Percentiles rank a stretch among this genome's conserved stretches.
Evolutionary conservation across 1,140 invertebrate genomes (phyloP).

Genomic region (Drosophila sp.): DNA sequence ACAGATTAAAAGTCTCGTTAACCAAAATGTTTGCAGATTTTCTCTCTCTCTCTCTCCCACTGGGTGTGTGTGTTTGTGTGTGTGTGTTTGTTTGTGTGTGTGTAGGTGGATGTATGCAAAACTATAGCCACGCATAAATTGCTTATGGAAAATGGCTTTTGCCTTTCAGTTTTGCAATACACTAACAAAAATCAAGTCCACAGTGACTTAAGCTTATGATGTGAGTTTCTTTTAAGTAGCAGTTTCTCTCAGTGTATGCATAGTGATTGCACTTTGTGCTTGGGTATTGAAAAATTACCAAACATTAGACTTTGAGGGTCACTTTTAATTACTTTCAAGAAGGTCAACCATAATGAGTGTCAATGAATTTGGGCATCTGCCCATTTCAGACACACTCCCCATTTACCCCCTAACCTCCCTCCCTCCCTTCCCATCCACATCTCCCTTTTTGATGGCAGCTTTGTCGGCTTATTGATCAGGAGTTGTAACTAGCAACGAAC

Average conservation of each 20-base stretch:
- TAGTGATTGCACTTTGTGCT: constrained; percentile 1
- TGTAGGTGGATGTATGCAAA: constrained; percentile 40
- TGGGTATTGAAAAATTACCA: constrained; percentile 71
- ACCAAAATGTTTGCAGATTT: constrained; percentile 70
- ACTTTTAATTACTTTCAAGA: constrained; percentile 82
- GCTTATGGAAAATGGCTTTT: constrained; percentile 48
- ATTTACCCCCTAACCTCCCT: background rate
- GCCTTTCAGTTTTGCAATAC: constrained; percentile 12
- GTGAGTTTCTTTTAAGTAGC: background rate
- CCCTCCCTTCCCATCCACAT: background rate
- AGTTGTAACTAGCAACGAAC: constrained; percentile 32
- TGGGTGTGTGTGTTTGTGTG: constrained; percentile 21
- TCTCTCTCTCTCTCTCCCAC: constrained; percentile 1
- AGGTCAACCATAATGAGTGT: constrained; percentile 80
- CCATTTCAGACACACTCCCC: background rate
- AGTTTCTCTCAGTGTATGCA: constrained; percentile 23
- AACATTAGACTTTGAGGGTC: constrained; percentile 73
- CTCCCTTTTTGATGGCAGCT: constrained; percentile 9
- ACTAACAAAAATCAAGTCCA: background rate
- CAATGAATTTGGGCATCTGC: constrained; percentile 27
- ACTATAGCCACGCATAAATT: constrained; percentile 58
- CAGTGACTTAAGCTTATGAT: background rate
- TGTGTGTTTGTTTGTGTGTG: background rate
- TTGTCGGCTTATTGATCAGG: constrained; percentile 59
- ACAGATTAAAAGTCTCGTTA: constrained; percentile 83